Evolutionary conservation across 2,888 invertebrate genomes (phyloP), one percentile per base, ranked within the genome.

Genomic region (Chesias legatella): DNA sequence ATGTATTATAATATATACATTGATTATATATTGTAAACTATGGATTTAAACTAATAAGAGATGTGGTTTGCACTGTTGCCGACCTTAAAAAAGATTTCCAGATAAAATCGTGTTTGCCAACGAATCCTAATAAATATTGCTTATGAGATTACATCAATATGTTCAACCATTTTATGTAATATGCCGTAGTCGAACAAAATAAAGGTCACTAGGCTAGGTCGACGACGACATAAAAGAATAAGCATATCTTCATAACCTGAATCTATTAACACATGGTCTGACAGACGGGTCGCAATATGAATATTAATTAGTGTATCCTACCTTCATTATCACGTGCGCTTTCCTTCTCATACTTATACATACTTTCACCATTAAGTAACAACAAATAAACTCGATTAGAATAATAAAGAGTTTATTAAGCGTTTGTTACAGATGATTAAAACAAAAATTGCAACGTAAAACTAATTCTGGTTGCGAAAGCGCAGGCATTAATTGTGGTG

Each of bases 271-370:
- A 33, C 21, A 33, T 36, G 21, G 23, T 35, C 38, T 36, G 36
- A 46, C 48, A 52, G 34, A 11, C 26, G 8, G 28, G 28, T 24
- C 30, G 40, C 35, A 36, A 34, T 36, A 41, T 21, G 48, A 50
- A 52, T 52, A 50, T 52, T 51, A 50, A 55, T 46, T 38, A 47
- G 48, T 41, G n/a, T n/a, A n/a, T n/a, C n/a, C n/a, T n/a, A 55
- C 51, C 54, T 55, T 50, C 37, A 48, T 52, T 52, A 47, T 29
- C 28, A 33, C 26, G 43, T 38, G 38, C 41, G 42, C 36, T 48
- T 43, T 44, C 50, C 43, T 46, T 34, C 41, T 42, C 13, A 17
- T 17, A 17, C 13, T 37, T 31, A 48, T 39, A 36, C 41, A 36
- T 33, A 48, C 55, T 55, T 55, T 55, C 55, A 43, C 55, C 35